Evolutionary conservation across 1,140 invertebrate species (phyloP).

Genomic region (Thaumatotibia leucotreta): DNA sequence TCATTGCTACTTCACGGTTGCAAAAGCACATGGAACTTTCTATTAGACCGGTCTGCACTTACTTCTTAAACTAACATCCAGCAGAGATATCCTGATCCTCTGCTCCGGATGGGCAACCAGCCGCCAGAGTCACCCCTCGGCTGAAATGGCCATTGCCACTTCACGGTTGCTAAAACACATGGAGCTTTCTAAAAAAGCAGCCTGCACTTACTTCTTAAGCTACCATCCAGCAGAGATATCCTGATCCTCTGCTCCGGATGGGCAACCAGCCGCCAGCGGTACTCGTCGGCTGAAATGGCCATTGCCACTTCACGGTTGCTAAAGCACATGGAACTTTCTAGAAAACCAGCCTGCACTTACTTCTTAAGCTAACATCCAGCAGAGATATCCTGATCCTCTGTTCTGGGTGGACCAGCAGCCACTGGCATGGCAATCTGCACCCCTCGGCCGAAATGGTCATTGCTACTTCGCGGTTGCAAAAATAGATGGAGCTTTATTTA

Average conservation of each 20-base stretch:
- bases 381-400: constrained; percentile 77
- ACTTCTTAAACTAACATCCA: constrained; percentile 80
- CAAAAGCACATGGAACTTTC: constrained; percentile 77
- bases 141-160: no score
- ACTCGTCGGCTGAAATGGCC: constrained; percentile 70
- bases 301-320: constrained; percentile 75
- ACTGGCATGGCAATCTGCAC: constrained; percentile 77
- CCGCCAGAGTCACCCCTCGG: no score
- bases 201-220: no score
- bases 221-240: no score
- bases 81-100: constrained; percentile 72
- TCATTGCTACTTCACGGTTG: constrained; percentile 72
- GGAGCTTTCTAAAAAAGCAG: no score
- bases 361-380: constrained; percentile 78
- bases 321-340: no score
- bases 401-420: constrained; percentile 66
- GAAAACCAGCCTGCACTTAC: constrained; percentile 70
- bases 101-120: constrained; percentile 73
- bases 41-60: no score
- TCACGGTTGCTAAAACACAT: no score
- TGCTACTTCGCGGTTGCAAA: no score
- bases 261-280: constrained; percentile 56
- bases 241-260: no score
- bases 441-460: no score
- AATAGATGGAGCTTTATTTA: no score